These are phyloP conservation scores for Nipponia nippon DNA, from an alignment of 2,113 vertebrate genomes.

Conservation along the genomic window DNA sequence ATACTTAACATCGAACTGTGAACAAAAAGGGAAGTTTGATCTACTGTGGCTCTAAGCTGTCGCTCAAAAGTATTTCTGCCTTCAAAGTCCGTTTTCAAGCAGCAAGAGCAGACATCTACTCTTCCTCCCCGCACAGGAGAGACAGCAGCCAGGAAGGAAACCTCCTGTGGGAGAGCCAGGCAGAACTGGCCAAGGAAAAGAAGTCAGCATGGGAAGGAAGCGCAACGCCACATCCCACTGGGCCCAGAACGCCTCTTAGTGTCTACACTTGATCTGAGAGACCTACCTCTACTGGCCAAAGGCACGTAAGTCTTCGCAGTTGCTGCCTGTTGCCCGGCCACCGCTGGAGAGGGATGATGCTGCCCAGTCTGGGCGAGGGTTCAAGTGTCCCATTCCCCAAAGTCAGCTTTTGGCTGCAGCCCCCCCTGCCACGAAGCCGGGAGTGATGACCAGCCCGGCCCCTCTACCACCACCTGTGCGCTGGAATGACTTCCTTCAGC, in stretches of 20 bases:
- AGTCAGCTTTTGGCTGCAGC: neutral
- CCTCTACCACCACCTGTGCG: fast-evolving
- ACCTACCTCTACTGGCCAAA: neutral
- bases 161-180: neutral
- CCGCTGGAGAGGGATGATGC: neutral
- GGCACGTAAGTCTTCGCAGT: fast-evolving
- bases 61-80: slow-evolving; percentile 5
- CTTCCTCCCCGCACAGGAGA: neutral
- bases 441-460: neutral
- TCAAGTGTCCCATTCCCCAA: fast-evolving
- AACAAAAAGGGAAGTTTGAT: neutral
- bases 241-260: neutral
- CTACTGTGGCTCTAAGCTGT: neutral
- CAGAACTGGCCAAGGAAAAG: neutral
- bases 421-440: fast-evolving
- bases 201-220: neutral
- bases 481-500: neutral
- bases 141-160: neutral
- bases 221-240: fast-evolving
- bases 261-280: fast-evolving
- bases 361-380: fast-evolving
- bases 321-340: fast-evolving
- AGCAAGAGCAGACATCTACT: neutral
- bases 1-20: neutral
- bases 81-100: neutral